phyloP scores from a whole-genome alignment of 2,113 vertebrate species.

The Ploceus nigricollis region DNA sequence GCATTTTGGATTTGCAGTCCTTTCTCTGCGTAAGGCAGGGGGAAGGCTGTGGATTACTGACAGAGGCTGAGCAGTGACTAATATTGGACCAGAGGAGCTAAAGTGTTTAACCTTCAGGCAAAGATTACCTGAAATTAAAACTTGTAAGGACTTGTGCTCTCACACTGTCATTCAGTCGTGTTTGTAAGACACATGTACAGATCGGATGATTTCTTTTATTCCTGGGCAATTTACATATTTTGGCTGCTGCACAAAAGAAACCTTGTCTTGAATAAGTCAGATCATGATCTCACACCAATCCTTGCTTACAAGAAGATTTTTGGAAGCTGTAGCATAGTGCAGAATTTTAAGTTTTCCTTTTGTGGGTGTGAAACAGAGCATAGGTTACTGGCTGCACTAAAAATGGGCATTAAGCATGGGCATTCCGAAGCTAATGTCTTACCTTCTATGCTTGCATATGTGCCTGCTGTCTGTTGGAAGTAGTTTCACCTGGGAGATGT shows the following conservation, averaged over 20 bases:
- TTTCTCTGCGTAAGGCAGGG: not conserved
- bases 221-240: conserved; percentile 44
- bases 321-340: not conserved
- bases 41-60: not conserved
- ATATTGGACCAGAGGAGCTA: not conserved
- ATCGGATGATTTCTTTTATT: conserved; percentile 35
- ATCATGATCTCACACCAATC: conserved; percentile 13
- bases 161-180: not conserved
- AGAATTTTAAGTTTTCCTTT: not conserved
- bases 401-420: not conserved
- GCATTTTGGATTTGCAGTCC: not conserved
- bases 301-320: not conserved
- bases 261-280: conserved; percentile 12
- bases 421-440: not conserved
- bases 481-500: not conserved
- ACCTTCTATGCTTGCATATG: not conserved
- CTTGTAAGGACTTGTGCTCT: conserved; percentile 1
- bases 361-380: not conserved
- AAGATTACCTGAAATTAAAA: conserved; percentile 44
- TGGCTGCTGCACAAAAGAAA: conserved; percentile 60
- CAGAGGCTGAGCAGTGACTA: not conserved
- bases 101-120: conserved; percentile 39
- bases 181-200: conserved; percentile 55
- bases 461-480: not conserved
- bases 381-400: not conserved